Evolutionary conservation across 2,113 vertebrate species (phyloP).

Genomic region (Circaetus gallicus): DNA sequence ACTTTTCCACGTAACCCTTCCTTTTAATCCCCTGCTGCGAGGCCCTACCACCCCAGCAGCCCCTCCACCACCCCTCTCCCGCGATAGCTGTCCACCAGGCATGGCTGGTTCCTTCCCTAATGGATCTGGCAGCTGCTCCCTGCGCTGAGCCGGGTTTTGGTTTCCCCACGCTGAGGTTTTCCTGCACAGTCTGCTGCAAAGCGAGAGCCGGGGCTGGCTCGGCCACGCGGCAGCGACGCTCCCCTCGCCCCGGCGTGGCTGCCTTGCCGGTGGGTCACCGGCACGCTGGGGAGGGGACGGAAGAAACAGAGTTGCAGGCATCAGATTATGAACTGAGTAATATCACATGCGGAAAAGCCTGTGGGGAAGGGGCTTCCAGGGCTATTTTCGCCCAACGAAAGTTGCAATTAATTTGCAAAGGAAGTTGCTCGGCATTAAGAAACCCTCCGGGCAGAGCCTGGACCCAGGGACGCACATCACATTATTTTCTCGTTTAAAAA

Average conservation of each 20-base stretch:
- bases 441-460: conserved; percentile 8
- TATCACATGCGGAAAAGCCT: conserved; percentile 20
- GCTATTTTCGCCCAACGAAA: conserved; percentile 28
- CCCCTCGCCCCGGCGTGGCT: accelerated
- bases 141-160: neutral
- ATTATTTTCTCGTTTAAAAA: conserved; percentile 69
- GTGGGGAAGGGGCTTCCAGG: conserved; percentile 54
- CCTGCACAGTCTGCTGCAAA: neutral
- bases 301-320: neutral
- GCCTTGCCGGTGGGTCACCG: neutral
- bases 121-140: conserved; percentile 24
- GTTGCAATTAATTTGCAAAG: conserved; percentile 65
- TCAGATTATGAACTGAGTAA: conserved; percentile 36
- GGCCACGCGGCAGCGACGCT: neutral
- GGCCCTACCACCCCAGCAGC: neutral
- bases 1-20: neutral
- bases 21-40: neutral
- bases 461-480: conserved; percentile 11
- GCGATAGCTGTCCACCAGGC: neutral
- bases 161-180: neutral
- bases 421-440: conserved; percentile 51
- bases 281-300: neutral
- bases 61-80: neutral
- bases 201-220: accelerated
- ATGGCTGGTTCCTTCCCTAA: neutral